These are phyloP conservation scores for Cordilura impudica DNA, from an alignment of 2,888 invertebrate genomes.

Conservation along the genomic window DNA sequence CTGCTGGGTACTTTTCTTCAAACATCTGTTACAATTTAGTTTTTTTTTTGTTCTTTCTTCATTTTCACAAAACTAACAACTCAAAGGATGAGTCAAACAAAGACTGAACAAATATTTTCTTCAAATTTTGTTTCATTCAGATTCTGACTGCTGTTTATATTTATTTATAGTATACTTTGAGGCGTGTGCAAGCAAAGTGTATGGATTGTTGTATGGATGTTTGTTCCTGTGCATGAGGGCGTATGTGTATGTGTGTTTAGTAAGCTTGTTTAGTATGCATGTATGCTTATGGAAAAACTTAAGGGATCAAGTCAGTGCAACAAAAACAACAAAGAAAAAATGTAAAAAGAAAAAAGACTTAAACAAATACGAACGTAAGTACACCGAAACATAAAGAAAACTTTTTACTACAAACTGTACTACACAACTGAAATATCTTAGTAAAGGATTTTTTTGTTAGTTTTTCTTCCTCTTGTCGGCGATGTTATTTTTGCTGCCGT, in stretches of 20 bases:
- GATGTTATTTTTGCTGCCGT: slow-evolving; percentile 32
- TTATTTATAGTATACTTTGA: slow-evolving; percentile 50
- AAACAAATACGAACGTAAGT: slow-evolving; percentile 4
- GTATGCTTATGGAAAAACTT: slow-evolving; percentile 22
- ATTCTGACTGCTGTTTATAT: slow-evolving; percentile 24
- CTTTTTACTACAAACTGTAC: slow-evolving; percentile 9
- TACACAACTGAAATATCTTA: slow-evolving; percentile 22
- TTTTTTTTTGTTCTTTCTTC: slow-evolving; percentile 5
- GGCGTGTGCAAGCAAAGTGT: slow-evolving; percentile 32
- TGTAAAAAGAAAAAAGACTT: no score
- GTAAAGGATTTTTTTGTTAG: slow-evolving; percentile 25
- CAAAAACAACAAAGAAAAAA: slow-evolving; percentile 10
- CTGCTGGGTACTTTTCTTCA: background rate
- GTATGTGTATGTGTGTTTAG: background rate
- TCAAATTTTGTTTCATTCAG: slow-evolving; percentile 38
- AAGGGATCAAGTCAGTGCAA: slow-evolving; percentile 37
- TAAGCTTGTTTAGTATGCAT: slow-evolving; percentile 35
- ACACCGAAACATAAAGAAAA: slow-evolving; percentile 18
- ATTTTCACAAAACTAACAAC: slow-evolving; percentile 1
- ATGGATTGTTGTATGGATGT: slow-evolving; percentile 38
- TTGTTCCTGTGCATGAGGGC: background rate
- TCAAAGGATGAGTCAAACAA: background rate
- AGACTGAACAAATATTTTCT: slow-evolving; percentile 52
- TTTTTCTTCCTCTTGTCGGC: slow-evolving; percentile 10
- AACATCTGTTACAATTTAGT: slow-evolving; percentile 36